A percentile compares a stretch with the other conserved stretches of the same genome.
Evolutionary conservation across 2,888 invertebrate species (phyloP).

Genomic region (Apodemia mormo): DNA sequence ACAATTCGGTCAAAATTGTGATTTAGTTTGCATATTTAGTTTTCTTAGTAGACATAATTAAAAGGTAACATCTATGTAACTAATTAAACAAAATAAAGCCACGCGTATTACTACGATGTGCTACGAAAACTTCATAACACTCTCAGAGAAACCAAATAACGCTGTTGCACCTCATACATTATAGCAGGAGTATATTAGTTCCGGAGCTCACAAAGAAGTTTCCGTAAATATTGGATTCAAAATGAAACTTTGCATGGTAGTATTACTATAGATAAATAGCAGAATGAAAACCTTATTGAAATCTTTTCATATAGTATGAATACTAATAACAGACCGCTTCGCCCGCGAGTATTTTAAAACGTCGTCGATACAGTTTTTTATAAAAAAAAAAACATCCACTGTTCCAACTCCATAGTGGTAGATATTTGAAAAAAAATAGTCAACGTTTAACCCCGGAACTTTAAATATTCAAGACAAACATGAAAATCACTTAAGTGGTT

Average conservation of each 20-base stretch:
- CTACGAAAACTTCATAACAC: conserved; percentile 5
- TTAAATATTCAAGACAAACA: too few relatives aligned
- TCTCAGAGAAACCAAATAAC: conserved; percentile 3
- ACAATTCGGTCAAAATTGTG: too few relatives aligned
- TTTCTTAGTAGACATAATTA: not conserved
- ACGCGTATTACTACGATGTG: not conserved
- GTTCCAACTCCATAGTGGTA: too few relatives aligned
- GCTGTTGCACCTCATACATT: not conserved
- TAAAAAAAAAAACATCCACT: too few relatives aligned
- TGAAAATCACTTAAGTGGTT: too few relatives aligned
- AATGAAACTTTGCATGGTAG: not conserved
- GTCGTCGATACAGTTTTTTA: too few relatives aligned
- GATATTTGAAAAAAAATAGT: too few relatives aligned
- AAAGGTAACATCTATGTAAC: not conserved
- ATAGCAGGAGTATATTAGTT: not conserved
- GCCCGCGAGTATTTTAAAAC: too few relatives aligned
- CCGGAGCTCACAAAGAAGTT: not conserved
- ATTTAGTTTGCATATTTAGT: too few relatives aligned
- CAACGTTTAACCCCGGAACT: too few relatives aligned
- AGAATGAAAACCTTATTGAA: not conserved
- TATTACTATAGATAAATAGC: conserved; percentile 2
- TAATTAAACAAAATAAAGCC: not conserved
- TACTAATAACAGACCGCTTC: too few relatives aligned
- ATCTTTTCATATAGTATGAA: not conserved
- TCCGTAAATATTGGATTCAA: conserved; percentile 3